These are phyloP conservation scores for Cichlasoma orientale DNA, from an alignment of 2,797 vertebrate species.

Conservation along the genomic window DNA sequence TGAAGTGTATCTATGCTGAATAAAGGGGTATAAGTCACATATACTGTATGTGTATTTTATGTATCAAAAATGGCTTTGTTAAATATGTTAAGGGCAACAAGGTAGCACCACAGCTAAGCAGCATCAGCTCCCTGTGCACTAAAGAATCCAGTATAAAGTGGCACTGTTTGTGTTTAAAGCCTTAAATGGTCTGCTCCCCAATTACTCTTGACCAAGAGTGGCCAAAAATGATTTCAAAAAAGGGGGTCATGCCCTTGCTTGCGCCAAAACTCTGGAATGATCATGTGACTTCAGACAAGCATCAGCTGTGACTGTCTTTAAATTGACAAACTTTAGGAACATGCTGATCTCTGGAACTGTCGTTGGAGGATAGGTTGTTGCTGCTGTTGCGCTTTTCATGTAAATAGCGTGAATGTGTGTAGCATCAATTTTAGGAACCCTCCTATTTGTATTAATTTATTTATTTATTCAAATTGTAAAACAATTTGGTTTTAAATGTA, in stretches of 20 bases:
- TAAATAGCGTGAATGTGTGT: background rate
- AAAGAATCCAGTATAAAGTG: no score
- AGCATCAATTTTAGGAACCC: background rate
- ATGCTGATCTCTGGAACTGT: background rate
- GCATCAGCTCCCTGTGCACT: no score
- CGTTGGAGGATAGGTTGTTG: background rate
- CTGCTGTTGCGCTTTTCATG: background rate
- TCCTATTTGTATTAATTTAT: no score
- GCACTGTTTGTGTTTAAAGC: no score
- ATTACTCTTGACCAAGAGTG: background rate
- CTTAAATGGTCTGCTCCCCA: background rate
- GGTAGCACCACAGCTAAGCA: no score
- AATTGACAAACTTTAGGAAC: background rate
- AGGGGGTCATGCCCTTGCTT: background rate
- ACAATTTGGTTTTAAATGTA: background rate
- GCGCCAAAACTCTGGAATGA: background rate
- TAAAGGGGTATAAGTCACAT: background rate
- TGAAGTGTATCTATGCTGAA: background rate
- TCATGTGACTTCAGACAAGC: background rate
- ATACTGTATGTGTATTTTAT: no score
- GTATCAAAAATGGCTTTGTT: no score
- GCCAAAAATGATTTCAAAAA: background rate
- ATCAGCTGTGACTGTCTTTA: background rate
- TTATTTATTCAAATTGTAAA: background rate
- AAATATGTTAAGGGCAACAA: no score